Evolutionary conservation across 2,113 vertebrate species (phyloP), one percentile per base, ranked within the genome.

Genomic region (Podarcis muralis): DNA sequence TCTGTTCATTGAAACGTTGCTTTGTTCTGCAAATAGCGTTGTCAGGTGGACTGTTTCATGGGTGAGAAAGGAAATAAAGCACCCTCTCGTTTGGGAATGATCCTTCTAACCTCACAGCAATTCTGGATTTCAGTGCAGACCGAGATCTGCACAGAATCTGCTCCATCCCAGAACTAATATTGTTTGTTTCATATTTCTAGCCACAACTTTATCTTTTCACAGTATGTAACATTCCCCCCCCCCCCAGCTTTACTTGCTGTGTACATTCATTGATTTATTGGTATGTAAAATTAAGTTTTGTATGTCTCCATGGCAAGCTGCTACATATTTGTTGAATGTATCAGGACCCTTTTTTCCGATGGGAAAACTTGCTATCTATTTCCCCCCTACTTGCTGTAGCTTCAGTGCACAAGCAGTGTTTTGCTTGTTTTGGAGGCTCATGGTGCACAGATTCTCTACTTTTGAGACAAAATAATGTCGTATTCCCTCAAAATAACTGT

Each of bases 351-450:
- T 65, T 13, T 43, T 87, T 83, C 66, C 81, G 25, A 32, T 87
- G 65, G 35, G 25, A 86, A 93, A 48, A 76, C 9, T 66, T 65
- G n/a, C 81, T 88, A 5, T 84, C 74, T 76, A 86, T 20, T 65
- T 4, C 83, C 35, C 81, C 86, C 53, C 35, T 89, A 1, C 18
- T 11, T 0, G 0, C 82, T 48, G 5, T 5, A 85, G 53, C 80
- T 88, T 48, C 80, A 79, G 7, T 59, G 0, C 35, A 4, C n/a
- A 68, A 89, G 13, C 87, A 74, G 89, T 71, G 57, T 92, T 74
- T 0, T 90, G 35, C 5, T 87, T 86, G 76, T 1, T 53, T 37
- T 15, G 66, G 77, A 6, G 59, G 72, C 74, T 83, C 37, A 78
- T 30, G 3, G 40, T 89, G 23, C 0, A 22, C 83, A 12, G 20